Conservation (phyloP, 2,888 invertebrate species). For the Quadroppia sp. region DNA sequence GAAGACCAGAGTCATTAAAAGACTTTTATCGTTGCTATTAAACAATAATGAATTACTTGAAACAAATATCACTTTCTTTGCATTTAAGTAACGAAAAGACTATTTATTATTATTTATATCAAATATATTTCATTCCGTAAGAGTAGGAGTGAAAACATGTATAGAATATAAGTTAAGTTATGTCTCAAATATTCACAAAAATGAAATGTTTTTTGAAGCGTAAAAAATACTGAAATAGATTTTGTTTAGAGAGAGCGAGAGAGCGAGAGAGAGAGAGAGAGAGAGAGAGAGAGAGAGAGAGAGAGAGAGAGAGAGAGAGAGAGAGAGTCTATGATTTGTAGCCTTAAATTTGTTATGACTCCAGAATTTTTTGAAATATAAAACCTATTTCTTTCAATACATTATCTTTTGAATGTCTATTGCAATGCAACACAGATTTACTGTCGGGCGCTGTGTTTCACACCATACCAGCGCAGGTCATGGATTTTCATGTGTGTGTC, state of each 20-base stretch:
- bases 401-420: not conserved
- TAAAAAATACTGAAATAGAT: slow-evolving; percentile 5
- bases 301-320: too few species aligned
- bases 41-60: slow-evolving; percentile 12
- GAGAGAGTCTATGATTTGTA: slow-evolving; percentile 2
- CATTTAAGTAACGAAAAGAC: not conserved
- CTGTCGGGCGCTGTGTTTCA: too few species aligned
- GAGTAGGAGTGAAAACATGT: too few species aligned
- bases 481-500: too few species aligned
- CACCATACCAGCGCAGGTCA: too few species aligned
- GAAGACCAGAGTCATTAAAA: not conserved
- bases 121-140: too few species aligned
- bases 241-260: not conserved
- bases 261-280: too few species aligned
- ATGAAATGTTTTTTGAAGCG: not conserved
- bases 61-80: not conserved
- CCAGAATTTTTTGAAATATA: not conserved
- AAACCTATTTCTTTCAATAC: not conserved
- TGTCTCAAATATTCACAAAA: not conserved
- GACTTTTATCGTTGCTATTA: not conserved
- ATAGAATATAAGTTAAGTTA: too few species aligned
- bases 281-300: too few species aligned
- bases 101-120: not conserved
- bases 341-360: not conserved
- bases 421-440: too few species aligned